These are phyloP conservation scores for Addax nasomaculatus DNA, from an alignment of 2,113 vertebrate genomes.

Conservation along the genomic window DNA sequence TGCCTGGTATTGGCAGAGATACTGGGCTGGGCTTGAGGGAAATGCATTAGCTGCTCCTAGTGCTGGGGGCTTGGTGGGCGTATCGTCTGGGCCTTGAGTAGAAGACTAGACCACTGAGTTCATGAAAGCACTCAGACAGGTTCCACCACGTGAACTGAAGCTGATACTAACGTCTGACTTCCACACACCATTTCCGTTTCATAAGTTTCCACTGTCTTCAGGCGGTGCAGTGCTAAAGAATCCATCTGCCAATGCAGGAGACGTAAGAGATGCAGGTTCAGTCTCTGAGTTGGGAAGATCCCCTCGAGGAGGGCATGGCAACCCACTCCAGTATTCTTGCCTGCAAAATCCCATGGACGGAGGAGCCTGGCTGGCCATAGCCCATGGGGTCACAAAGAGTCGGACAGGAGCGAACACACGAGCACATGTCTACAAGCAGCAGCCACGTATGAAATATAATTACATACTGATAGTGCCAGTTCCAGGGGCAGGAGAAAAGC, in stretches of 20 bases:
- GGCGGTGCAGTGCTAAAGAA: background rate
- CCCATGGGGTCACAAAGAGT: background rate
- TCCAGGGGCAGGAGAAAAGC: background rate
- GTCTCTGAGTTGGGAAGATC: background rate
- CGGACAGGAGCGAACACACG: fast-evolving
- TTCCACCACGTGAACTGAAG: background rate
- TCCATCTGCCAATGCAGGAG: background rate
- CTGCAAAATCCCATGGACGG: background rate
- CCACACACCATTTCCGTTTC: background rate
- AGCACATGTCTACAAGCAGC: background rate
- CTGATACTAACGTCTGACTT: background rate
- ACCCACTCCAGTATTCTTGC: background rate
- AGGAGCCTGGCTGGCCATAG: background rate
- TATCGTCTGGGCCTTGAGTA: background rate
- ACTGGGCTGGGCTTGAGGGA: background rate
- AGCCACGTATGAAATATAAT: background rate
- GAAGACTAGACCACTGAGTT: background rate
- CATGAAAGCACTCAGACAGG: no score
- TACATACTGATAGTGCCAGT: no score
- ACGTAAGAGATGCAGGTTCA: background rate
- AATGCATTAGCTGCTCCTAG: background rate
- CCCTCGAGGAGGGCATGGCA: background rate
- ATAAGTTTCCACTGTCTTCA: background rate
- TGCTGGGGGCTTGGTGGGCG: fast-evolving
- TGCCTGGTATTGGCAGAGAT: background rate